Evolutionary conservation across 2,113 vertebrate species (phyloP).

Genomic region (Danionella cerebrum): DNA sequence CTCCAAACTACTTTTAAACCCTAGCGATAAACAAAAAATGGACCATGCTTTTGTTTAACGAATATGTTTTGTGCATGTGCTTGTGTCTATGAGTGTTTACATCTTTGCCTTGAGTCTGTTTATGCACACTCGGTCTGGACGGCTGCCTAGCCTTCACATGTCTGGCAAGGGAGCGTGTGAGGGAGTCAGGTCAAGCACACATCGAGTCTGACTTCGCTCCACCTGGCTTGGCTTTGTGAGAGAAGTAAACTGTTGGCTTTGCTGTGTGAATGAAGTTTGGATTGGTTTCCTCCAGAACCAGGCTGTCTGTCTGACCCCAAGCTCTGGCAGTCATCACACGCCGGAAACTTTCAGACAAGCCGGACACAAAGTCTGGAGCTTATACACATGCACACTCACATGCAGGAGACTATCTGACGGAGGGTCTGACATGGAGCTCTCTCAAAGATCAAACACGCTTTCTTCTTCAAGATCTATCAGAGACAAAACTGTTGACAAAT

Average conservation of each 20-base stretch:
- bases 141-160: background rate
- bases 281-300: background rate
- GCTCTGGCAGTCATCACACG: background rate
- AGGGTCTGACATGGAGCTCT: too few species aligned
- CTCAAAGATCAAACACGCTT: too few species aligned
- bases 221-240: slow-evolving; percentile 17
- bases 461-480: too few species aligned
- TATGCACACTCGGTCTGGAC: background rate
- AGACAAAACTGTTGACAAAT: too few species aligned
- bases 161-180: background rate
- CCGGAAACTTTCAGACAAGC: background rate
- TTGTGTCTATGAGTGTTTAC: background rate
- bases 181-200: background rate
- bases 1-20: too few species aligned
- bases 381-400: background rate
- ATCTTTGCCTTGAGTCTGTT: background rate
- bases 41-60: background rate
- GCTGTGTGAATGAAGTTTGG: background rate
- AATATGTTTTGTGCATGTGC: background rate
- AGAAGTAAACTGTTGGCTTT: background rate
- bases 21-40: background rate
- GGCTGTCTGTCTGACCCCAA: slow-evolving; percentile 8
- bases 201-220: slow-evolving; percentile 14
- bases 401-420: too few species aligned
- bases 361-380: background rate